These are phyloP conservation scores for Falco punctatus DNA, from an alignment of 2,113 vertebrate genomes.

Conservation along the genomic window DNA sequence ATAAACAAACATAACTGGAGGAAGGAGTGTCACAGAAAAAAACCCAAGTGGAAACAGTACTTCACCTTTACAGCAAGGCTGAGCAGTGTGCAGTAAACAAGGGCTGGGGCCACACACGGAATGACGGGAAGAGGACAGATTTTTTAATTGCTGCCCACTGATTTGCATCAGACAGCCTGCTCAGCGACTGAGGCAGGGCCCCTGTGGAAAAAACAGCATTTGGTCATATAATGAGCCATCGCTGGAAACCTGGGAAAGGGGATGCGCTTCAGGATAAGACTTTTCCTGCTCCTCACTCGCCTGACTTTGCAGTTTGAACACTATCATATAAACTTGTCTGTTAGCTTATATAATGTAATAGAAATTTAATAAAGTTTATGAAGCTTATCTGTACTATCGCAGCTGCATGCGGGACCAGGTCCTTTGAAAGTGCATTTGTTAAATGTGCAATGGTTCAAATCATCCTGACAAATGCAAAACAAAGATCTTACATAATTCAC, in stretches of 20 bases:
- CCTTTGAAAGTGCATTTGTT: background rate
- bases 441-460: background rate
- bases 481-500: conserved; percentile 41
- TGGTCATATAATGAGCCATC: background rate
- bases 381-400: background rate
- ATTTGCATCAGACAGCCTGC: conserved; percentile 3
- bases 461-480: conserved; percentile 28
- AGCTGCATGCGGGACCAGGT: background rate
- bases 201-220: background rate
- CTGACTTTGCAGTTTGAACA: background rate
- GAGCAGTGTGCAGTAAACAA: background rate
- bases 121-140: background rate
- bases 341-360: background rate
- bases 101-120: background rate
- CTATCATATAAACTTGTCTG: background rate
- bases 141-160: background rate
- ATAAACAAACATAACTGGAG: background rate
- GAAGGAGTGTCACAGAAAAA: background rate
- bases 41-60: background rate
- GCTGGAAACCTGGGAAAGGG: background rate
- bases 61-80: background rate
- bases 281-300: background rate
- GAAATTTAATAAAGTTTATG: background rate
- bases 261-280: background rate
- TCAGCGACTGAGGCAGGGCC: background rate